These are phyloP conservation scores for Amphiprion percula DNA, from an alignment of 2,113 vertebrate species.

Conservation along the genomic window DNA sequence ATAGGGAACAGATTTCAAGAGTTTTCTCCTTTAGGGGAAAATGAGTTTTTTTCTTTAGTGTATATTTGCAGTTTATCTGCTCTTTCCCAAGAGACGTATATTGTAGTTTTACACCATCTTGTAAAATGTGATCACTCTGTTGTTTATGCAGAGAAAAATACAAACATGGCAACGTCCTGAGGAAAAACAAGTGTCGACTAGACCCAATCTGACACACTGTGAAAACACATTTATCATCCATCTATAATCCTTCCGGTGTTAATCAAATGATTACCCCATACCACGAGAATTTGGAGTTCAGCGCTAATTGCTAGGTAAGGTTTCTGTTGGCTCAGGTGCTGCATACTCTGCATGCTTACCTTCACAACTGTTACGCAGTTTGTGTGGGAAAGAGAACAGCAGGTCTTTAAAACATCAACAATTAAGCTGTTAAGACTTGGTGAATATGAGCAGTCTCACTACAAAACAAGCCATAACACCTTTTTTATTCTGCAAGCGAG, in stretches of 20 bases:
- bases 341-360: conserved; percentile 76
- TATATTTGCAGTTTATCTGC: conserved; percentile 19
- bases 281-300: conserved; percentile 75
- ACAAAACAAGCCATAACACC: conserved; percentile 69
- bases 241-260: conserved; percentile 76
- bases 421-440: conserved; percentile 68
- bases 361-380: conserved; percentile 57
- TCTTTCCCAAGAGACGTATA: background rate
- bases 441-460: conserved; percentile 53
- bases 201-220: conserved; percentile 67
- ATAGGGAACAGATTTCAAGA: conserved; percentile 32
- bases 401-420: conserved; percentile 73
- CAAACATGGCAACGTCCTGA: conserved; percentile 56
- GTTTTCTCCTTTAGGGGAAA: conserved; percentile 21
- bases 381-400: conserved; percentile 64
- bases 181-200: conserved; percentile 76
- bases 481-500: conserved; percentile 40
- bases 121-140: conserved; percentile 54
- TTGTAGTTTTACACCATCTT: conserved; percentile 21
- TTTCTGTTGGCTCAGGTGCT: conserved; percentile 81
- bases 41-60: background rate
- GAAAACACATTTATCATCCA: conserved; percentile 78
- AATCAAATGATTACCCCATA: conserved; percentile 82
- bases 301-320: conserved; percentile 81
- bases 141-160: conserved; percentile 64